Conservation (phyloP, 2,113 vertebrate genomes). For the Halichoerus grypus region DNA sequence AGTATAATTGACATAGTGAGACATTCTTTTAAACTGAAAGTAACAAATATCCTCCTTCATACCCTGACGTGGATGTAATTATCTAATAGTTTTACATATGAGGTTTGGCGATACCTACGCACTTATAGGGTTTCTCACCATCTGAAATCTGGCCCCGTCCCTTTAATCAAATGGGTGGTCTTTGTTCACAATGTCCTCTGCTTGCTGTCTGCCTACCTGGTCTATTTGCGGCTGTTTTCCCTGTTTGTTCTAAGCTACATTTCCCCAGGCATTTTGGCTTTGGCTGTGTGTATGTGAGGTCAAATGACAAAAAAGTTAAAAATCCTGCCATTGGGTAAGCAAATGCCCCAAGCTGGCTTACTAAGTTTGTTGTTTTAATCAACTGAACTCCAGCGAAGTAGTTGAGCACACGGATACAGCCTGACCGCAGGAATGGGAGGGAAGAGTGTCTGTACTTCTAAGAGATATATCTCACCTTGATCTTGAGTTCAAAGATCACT, state of each 20-base stretch:
- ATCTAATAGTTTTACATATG: not conserved
- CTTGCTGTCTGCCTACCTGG: not conserved
- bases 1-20: not conserved
- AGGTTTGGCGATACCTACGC: not conserved
- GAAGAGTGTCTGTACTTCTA: not conserved
- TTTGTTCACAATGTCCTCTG: not conserved
- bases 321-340: conserved; percentile 28
- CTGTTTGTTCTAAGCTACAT: not conserved
- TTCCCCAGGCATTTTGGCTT: conserved; percentile 33
- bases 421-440: not conserved
- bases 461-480: not conserved
- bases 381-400: not conserved
- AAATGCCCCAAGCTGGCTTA: not conserved
- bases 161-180: not conserved
- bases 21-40: not conserved
- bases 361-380: not conserved
- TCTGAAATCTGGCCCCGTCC: not conserved
- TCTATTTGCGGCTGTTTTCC: not conserved
- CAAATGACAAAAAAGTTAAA: conserved; percentile 61
- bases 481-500: not conserved
- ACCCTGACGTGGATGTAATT: not conserved
- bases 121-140: not conserved
- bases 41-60: not conserved
- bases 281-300: not conserved
- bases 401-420: not conserved